Evolutionary conservation across 2,113 vertebrate species (phyloP), one percentile per base, ranked within the genome.

Genomic region (Lutjanus erythropterus): DNA sequence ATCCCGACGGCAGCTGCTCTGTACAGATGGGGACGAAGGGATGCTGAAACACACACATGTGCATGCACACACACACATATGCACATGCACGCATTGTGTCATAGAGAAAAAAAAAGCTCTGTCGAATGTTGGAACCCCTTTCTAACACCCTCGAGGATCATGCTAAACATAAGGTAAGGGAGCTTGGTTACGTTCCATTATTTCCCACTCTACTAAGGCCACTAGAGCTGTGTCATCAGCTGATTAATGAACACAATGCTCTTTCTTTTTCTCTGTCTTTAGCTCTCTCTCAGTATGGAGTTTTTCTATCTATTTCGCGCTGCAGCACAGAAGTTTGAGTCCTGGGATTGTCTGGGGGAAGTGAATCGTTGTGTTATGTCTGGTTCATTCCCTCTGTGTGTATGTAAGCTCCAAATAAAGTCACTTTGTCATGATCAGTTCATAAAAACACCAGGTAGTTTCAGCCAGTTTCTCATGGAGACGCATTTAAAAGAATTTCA

Each of bases 1-100:
- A 91, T 93, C 85, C 72, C 84, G 85, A 83, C 75, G 59, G 84
- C 91, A 91, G 90, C 87, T 90, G 89, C 82, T 90, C 79, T 35
- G 73, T 93, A 78, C 91, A 93, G 89, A 92, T 89, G 91, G 86
- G 89, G 85, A 88, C 42, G 71, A 64, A 84, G 65, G 49, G 82
- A 85, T 73, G 76, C 56, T 55, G 52, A 72, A 60, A 69, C 78
- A 75, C 64, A 66, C n/a, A n/a, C 41, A 49, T 52, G 56, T 19
- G 25, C 39, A 49, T 23, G 25, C 50, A 50, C 31, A 69, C 58
- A 37, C 52, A 64, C 49, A 29, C 78, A 41, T 23, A 46, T 29
- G 42, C 25, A 64, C 59, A 37, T 59, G 25, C 29, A 53, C 12
- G 6, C 52, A 69, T 33, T 72, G 58, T 77, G 64, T 80, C 71